These are phyloP conservation scores for Uria lomvia DNA, from an alignment of 2,113 vertebrate species.

Conservation along the genomic window DNA sequence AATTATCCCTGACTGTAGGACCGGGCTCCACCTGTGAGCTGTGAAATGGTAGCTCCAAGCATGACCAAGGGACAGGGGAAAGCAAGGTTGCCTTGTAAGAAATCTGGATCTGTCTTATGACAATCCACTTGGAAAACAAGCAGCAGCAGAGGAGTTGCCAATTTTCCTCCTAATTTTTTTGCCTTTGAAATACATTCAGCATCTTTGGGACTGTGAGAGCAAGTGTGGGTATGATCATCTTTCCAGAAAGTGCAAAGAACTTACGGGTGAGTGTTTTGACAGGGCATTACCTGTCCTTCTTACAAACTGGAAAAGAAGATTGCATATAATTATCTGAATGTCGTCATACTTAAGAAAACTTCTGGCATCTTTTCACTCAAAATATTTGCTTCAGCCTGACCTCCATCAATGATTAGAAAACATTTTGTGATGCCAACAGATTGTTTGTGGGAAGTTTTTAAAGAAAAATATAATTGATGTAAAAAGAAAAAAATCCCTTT, in stretches of 20 bases:
- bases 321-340: neutral
- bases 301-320: neutral
- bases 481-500: slow-evolving; percentile 18
- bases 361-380: neutral
- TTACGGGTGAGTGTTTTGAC: neutral
- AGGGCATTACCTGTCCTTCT: neutral
- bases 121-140: neutral
- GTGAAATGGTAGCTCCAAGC: neutral
- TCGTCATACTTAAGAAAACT: neutral
- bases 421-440: slow-evolving; percentile 4
- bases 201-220: neutral
- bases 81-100: neutral
- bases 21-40: neutral
- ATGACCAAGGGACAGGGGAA: neutral
- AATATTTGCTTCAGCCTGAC: neutral
- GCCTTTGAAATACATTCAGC: neutral
- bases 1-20: neutral
- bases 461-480: slow-evolving; percentile 35
- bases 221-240: neutral
- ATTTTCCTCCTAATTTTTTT: neutral
- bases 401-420: neutral
- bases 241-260: neutral
- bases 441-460: slow-evolving; percentile 12
- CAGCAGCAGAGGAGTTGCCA: neutral
- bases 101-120: neutral